A percentile compares a stretch with the other conserved stretches of the same genome.
phyloP scores from a whole-genome alignment of 2,797 vertebrate species.

The Trichosurus vulpecula region DNA sequence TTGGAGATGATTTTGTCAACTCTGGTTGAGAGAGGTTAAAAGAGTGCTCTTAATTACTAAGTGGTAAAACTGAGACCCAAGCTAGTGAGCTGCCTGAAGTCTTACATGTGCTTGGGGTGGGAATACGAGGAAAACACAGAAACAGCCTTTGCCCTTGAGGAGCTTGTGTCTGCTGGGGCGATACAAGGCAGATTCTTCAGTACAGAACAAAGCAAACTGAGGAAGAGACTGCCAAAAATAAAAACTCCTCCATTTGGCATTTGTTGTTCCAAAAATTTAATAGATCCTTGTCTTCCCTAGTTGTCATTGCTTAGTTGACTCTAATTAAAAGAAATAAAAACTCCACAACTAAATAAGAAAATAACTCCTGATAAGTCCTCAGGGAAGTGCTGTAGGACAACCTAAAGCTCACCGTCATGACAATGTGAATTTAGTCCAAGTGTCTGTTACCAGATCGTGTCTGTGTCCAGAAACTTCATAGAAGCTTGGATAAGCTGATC shows the following conservation, averaged over 20 bases:
- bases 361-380: not conserved
- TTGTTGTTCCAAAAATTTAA: not conserved
- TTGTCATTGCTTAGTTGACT: not conserved
- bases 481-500: constrained; percentile 91
- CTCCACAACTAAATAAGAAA: not conserved
- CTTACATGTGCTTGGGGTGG: no score
- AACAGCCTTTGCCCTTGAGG: not conserved
- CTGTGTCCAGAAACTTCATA: constrained; percentile 96
- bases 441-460: constrained; percentile 92
- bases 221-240: not conserved
- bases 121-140: not conserved
- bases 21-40: not conserved
- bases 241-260: not conserved
- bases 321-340: not conserved
- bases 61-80: not conserved
- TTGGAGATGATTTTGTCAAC: no score
- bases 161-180: not conserved
- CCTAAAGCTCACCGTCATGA: not conserved
- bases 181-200: not conserved
- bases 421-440: not conserved
- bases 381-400: not conserved
- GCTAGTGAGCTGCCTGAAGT: not conserved
- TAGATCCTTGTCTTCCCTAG: not conserved
- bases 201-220: not conserved
- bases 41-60: not conserved